phyloP scores from a whole-genome alignment of 2,797 vertebrate species.

The Molossus molossus region DNA sequence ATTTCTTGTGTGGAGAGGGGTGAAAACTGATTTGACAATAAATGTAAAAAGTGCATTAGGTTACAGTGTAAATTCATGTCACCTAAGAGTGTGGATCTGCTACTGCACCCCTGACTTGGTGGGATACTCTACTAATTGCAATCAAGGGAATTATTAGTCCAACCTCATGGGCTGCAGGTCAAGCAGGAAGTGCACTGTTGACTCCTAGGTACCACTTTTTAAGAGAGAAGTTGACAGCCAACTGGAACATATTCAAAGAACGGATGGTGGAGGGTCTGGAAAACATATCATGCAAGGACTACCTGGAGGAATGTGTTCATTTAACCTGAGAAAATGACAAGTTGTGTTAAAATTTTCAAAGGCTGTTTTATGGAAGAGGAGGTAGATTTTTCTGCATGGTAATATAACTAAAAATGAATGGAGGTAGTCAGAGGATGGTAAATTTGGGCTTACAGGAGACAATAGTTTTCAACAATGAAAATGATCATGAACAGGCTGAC shows the following conservation, averaged over 20 bases:
- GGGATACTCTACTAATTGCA: not conserved
- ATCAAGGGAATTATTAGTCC: conserved; percentile 57
- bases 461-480: conserved; percentile 34
- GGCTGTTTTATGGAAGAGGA: not conserved
- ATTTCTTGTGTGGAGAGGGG: not conserved
- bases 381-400: not conserved
- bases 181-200: conserved; percentile 37
- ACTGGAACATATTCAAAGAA: conserved; percentile 76
- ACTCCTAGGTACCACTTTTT: conserved; percentile 63
- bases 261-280: conserved; percentile 63
- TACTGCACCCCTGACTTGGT: not conserved
- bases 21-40: not conserved
- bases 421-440: not conserved
- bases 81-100: not conserved
- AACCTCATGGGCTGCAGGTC: not conserved
- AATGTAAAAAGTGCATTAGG: not conserved
- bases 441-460: not conserved
- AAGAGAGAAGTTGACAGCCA: conserved; percentile 74
- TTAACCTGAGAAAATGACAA: conserved; percentile 70
- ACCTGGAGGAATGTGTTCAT: conserved; percentile 62
- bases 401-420: not conserved
- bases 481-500: not conserved
- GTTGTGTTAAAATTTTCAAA: conserved; percentile 72
- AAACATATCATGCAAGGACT: conserved; percentile 67
- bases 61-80: conserved; percentile 25